Evolutionary conservation across 2,113 vertebrate species (phyloP), one percentile per base, ranked within the genome.

Genomic region (Actenoides hombroni): DNA sequence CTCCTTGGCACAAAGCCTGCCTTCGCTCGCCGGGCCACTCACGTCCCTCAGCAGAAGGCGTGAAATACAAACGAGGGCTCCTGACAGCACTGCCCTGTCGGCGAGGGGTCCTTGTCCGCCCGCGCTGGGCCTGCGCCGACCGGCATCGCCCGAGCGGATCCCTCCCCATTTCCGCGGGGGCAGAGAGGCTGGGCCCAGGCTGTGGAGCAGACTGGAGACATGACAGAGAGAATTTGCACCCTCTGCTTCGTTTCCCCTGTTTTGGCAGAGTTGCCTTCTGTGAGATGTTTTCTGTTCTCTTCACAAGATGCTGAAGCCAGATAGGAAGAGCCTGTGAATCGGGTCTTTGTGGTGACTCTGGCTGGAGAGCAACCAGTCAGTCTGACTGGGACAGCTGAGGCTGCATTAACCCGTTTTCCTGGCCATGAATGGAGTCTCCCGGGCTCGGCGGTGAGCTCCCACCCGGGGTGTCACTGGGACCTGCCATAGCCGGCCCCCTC

Each of bases 261-360:
- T 94, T 97, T 88, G 93, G 97, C 95, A 96, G 93, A 92, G 35
- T 65, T 40, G 42, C 93, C 75, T 89, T 83, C 88, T 96, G 86
- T 94, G 94, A 94, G 93, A 96, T 97, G 94, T 94, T 97, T 97
- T 97, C 91, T 94, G 84, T 97, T 97, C 88, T 92, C 91, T 91
- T 13, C 48, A 61, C 76, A 54, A 94, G 91, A 86, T 92, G 77
- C 79, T 59, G 90, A 81, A 95, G 95, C 94, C 94, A 94, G 87
- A 95, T 91, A 95, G 85, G 88, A 97, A 95, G 69, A 89, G 80
- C 56, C 56, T 39, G 46, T 97, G 93, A 98, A 97, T 97, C 0
- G 54, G 33, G 85, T 33, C 91, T 98, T 97, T 98, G 96, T 98
- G 91, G 76, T 83, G 83, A 53, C 83, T 97, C 40, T 94, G 83